A percentile compares a stretch with the other conserved stretches of the same genome.
Evolutionary conservation across 2,797 vertebrate species (phyloP).

Genomic region (Botia kubotai): DNA sequence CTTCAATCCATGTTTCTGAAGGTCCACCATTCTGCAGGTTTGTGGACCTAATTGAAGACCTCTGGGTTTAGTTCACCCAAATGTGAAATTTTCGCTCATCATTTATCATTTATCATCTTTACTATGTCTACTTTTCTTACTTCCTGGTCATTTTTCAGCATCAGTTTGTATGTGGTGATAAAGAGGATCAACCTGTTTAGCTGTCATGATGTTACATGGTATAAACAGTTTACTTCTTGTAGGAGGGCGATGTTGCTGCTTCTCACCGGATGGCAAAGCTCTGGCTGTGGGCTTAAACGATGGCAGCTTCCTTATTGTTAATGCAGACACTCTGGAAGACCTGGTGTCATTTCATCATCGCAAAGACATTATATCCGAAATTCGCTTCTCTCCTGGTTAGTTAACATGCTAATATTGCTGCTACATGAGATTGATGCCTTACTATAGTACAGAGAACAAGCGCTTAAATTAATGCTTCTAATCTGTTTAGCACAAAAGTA

Average conservation of each 20-base stretch:
- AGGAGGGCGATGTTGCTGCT: slow-evolving; percentile 97
- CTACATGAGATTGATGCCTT: slow-evolving; percentile 23
- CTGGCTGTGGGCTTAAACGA: slow-evolving; percentile 95
- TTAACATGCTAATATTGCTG: slow-evolving; percentile 7
- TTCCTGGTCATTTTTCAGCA: neutral
- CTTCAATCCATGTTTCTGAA: too few relatives aligned
- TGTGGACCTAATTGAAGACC: too few relatives aligned
- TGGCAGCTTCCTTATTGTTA: slow-evolving; percentile 96
- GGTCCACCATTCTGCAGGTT: too few relatives aligned
- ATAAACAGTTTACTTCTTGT: slow-evolving; percentile 12
- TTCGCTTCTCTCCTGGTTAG: slow-evolving; percentile 96
- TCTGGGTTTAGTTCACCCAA: neutral
- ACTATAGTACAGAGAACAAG: neutral
- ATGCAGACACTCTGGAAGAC: slow-evolving; percentile 97
- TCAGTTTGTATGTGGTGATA: neutral
- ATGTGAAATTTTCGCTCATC: neutral
- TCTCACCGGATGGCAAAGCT: slow-evolving; percentile 97
- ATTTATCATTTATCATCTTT: neutral
- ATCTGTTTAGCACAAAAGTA: neutral
- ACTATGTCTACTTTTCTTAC: too few relatives aligned
- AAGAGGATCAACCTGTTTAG: neutral
- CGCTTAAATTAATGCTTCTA: slow-evolving; percentile 1
- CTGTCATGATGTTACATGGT: neutral
- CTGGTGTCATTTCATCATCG: slow-evolving; percentile 98
- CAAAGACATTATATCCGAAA: slow-evolving; percentile 96